Evolutionary conservation across 2,888 invertebrate species (phyloP).

Genomic region (Sarcophaga variegata): DNA sequence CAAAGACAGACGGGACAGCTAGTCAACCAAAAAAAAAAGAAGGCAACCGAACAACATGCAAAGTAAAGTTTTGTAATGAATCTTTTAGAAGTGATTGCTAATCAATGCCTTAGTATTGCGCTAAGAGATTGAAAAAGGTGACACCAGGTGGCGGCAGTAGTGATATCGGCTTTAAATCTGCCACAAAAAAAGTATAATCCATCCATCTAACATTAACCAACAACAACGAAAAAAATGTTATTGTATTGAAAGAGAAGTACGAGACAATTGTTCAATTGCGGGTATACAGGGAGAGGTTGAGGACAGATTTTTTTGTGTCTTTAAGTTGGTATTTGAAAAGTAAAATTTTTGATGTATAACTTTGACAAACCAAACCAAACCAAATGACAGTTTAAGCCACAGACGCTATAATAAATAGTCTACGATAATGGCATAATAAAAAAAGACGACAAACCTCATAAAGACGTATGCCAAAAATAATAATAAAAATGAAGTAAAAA

Average conservation of each 20-base stretch:
- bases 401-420: not conserved
- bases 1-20: constrained; percentile 4
- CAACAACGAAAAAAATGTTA: not conserved
- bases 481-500: constrained; percentile 15
- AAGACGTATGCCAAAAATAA: constrained; percentile 42
- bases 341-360: constrained; percentile 35
- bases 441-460: constrained; percentile 42
- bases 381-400: constrained; percentile 35
- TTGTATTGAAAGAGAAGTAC: constrained; percentile 50
- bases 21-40: not conserved
- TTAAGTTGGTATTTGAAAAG: not conserved
- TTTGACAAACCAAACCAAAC: constrained; percentile 8
- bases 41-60: not conserved
- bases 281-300: constrained; percentile 25
- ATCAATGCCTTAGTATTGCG: constrained; percentile 31
- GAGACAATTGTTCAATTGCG: constrained; percentile 46
- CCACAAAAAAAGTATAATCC: too few relatives aligned
- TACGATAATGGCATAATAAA: constrained; percentile 27
- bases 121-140: constrained; percentile 17
- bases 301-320: not conserved
- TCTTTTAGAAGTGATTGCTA: constrained; percentile 39
- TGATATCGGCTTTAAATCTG: constrained; percentile 6
- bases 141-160: not conserved
- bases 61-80: constrained; percentile 46
- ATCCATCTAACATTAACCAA: too few relatives aligned